Base-by-base conservation (phyloP, 2,113 vertebrate species). In the Willisornis vidua region DNA sequence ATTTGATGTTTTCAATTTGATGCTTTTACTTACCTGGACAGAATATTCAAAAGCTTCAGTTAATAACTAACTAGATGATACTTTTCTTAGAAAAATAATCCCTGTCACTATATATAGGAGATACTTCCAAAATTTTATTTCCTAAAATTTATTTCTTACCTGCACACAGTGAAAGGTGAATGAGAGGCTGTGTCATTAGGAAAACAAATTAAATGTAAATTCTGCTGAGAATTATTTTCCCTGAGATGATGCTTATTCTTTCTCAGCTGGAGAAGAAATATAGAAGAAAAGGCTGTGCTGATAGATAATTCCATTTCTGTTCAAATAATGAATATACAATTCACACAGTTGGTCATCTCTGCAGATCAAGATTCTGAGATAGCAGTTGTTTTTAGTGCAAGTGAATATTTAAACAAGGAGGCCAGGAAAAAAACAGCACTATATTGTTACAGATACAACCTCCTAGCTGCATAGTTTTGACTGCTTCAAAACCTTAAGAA, bases 131-230 rank as follows among this genome's bases (percentile, higher is more conserved):
- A 91, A 95, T 52, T 74, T 31, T 76, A 9, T 87, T 95, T 89
- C 58, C 73, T 68, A 58, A 61, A 84, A 87, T 37, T 87, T 3
- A 55, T 58, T 75, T 79, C 48, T 73, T 93, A 70, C 7, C 29
- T 45, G 59, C 73, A 89, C 58, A 5, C 7, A 91, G 59, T 58
- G 23, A 95, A 89, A 86, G 20, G 20, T 52, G 25, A 87, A 91
- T 58, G 75, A 87, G 51, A 95, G 87, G 41, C 37, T 86, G 19
- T 86, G 62, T 48, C 89, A 74, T 80, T 61, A 52, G 41, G 24
- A 85, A 93, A 94, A 24, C 17, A 77, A 87, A 94, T 85, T 61
- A 86, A 91, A 15, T 35, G 28, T 45, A 88, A 93, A 63, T 72
- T 62, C 67, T 85, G 46, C 41, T 76, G n/a, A 78, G 65, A 92